These are phyloP conservation scores for Sebastes minor DNA, from an alignment of 2,797 vertebrate genomes.

Conservation along the genomic window DNA sequence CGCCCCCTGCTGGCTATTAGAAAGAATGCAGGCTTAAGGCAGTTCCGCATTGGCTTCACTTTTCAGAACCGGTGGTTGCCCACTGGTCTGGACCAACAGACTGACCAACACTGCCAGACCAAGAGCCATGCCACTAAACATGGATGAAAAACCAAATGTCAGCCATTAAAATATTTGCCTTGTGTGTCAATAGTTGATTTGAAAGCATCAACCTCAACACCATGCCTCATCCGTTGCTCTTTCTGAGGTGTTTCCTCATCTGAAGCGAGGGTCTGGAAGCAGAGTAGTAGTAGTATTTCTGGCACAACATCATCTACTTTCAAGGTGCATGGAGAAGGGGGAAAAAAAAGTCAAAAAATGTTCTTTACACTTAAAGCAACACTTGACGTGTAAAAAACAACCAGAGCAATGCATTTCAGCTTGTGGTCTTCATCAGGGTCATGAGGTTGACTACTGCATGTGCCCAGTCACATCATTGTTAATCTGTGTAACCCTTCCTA, in stretches of 20 bases:
- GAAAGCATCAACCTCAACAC: background rate
- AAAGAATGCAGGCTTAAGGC: too few relatives aligned
- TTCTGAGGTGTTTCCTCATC: background rate
- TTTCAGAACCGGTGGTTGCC: too few relatives aligned
- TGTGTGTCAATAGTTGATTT: background rate
- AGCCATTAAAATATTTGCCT: background rate
- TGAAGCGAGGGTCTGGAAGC: background rate
- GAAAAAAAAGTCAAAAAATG: background rate
- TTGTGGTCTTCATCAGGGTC: background rate
- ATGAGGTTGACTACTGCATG: background rate
- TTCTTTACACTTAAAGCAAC: background rate
- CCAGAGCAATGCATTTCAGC: background rate
- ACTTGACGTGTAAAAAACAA: background rate
- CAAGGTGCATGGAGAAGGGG: background rate
- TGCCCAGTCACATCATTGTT: conserved; percentile 34
- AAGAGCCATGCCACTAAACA: background rate
- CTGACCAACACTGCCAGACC: background rate
- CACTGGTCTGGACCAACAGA: background rate
- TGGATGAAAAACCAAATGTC: background rate
- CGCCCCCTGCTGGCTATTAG: too few relatives aligned
- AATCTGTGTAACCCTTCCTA: conserved; percentile 61
- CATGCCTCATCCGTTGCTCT: background rate
- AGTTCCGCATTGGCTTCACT: too few relatives aligned
- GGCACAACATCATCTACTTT: background rate
- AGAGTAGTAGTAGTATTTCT: background rate